These are phyloP conservation scores for Trogon melanurus DNA, from an alignment of 2,113 vertebrate genomes.

Conservation along the genomic window DNA sequence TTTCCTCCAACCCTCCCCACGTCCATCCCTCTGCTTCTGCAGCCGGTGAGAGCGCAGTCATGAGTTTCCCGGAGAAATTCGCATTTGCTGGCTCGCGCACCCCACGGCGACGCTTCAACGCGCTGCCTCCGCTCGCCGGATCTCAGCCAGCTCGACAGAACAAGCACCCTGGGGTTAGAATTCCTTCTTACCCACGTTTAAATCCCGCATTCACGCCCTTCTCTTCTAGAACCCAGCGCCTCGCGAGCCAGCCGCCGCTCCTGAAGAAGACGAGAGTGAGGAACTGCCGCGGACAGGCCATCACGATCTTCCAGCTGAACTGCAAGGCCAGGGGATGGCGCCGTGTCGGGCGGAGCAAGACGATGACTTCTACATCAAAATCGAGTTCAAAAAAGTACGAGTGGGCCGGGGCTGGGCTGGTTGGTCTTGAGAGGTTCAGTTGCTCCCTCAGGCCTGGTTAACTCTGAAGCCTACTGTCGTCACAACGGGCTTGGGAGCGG, in stretches of 20 bases:
- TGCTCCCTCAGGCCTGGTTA: neutral
- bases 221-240: slow-evolving; percentile 44
- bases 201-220: neutral
- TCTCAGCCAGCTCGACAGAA: neutral
- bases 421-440: neutral
- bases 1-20: neutral
- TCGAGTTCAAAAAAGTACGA: slow-evolving; percentile 22
- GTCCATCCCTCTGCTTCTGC: neutral
- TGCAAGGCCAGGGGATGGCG: slow-evolving; percentile 47
- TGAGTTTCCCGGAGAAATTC: neutral
- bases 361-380: neutral
- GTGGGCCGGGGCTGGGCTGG: rapidly evolving
- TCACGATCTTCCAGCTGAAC: slow-evolving; percentile 73
- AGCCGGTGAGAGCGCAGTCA: neutral
- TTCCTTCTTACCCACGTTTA: neutral
- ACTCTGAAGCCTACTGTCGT: neutral
- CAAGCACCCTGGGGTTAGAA: neutral
- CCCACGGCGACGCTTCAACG: neutral
- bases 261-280: neutral
- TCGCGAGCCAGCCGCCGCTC: neutral
- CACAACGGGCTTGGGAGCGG: rapidly evolving
- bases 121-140: neutral
- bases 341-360: neutral
- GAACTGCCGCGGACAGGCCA: slow-evolving; percentile 59
- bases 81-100: neutral